These are phyloP conservation scores for Aphaenogaster ashmeadi DNA, from an alignment of 1,140 invertebrate genomes.

Conservation along the genomic window DNA sequence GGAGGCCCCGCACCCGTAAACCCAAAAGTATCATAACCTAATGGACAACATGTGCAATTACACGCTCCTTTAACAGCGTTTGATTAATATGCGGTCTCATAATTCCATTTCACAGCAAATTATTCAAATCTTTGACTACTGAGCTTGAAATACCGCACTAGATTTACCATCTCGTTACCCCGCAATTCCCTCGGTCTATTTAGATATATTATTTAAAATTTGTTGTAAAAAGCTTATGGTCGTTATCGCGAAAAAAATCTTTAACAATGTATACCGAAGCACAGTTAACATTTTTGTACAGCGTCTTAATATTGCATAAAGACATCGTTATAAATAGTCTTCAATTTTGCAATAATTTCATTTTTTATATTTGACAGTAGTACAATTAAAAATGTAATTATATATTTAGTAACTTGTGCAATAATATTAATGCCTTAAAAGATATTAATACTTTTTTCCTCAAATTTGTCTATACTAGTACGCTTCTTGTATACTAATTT, in stretches of 20 bases:
- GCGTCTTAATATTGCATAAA: neutral
- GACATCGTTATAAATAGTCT: neutral
- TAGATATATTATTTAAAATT: neutral
- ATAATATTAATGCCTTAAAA: neutral
- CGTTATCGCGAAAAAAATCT: neutral
- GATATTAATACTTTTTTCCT: neutral
- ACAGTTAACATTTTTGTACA: neutral
- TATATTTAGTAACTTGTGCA: neutral
- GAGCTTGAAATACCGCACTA: conserved; percentile 14
- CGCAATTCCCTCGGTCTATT: neutral
- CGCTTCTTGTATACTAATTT: neutral
- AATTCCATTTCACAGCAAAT: neutral
- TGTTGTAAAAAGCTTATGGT: neutral
- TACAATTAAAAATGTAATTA: neutral
- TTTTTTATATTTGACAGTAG: neutral
- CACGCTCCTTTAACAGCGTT: conserved; percentile 38
- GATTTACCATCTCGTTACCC: neutral
- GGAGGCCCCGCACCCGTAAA: conserved; percentile 13
- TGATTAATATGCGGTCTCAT: conserved; percentile 36
- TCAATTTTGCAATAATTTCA: neutral
- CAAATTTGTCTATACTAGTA: neutral
- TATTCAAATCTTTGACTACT: conserved; percentile 21
- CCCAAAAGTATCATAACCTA: conserved; percentile 46
- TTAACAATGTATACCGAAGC: neutral
- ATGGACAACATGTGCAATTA: conserved; percentile 43